These are phyloP conservation scores for Forficula auricularia DNA, from an alignment of 1,140 invertebrate genomes.

Conservation along the genomic window DNA sequence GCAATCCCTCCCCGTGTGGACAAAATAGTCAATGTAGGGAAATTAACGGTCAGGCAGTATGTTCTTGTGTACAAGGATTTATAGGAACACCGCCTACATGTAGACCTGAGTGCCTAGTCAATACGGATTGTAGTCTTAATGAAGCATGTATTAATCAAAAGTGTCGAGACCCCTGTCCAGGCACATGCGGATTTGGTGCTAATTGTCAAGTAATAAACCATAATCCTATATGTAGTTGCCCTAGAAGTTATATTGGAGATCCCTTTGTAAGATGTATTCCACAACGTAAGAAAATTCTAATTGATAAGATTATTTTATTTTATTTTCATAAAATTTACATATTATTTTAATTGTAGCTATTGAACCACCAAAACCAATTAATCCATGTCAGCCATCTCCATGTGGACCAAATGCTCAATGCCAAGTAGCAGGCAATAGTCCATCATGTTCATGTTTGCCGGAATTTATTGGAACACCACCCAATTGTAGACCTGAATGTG, in stretches of 20 bases:
- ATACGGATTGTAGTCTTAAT: constrained; percentile 29
- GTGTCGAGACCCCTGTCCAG: constrained; percentile 32
- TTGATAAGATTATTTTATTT: neutral
- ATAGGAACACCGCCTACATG: constrained; percentile 29
- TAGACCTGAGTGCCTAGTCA: constrained; percentile 29
- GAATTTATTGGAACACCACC: constrained; percentile 43
- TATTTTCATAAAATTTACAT: neutral
- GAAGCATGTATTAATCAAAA: constrained; percentile 31
- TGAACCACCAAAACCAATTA: constrained; percentile 12
- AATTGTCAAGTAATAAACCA: constrained; percentile 37
- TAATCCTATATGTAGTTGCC: constrained; percentile 31
- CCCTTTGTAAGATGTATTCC: constrained; percentile 22
- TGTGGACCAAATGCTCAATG: constrained; percentile 33
- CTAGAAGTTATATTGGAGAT: constrained; percentile 33
- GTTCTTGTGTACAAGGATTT: constrained; percentile 29
- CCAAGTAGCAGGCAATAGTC: constrained; percentile 35
- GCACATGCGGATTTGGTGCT: constrained; percentile 34
- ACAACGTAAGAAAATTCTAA: constrained; percentile 3
- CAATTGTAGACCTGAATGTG: constrained; percentile 42
- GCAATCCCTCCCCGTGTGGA: constrained; percentile 26
- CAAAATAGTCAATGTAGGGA: constrained; percentile 27
- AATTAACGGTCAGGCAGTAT: constrained; percentile 28
- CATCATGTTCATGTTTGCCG: constrained; percentile 39
- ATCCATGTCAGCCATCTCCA: constrained; percentile 22
- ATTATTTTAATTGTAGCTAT: neutral